Conservation (phyloP, 2,888 invertebrate species). For the Zelleria hepariella region DNA sequence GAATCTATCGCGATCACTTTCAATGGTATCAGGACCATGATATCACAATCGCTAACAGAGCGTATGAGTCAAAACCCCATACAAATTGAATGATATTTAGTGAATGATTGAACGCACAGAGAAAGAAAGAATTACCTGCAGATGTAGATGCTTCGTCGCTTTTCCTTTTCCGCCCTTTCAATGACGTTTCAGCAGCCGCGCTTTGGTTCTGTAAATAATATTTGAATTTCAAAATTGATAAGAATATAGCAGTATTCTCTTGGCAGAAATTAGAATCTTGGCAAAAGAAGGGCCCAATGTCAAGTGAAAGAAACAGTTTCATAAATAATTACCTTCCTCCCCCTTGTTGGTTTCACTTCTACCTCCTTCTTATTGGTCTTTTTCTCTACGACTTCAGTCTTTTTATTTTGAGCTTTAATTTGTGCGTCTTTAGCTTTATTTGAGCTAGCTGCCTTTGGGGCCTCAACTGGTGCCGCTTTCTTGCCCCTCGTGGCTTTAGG, state of each 20-base stretch:
- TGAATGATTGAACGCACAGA: too few relatives aligned
- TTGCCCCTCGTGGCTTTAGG: background rate
- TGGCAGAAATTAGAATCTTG: background rate
- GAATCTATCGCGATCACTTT: too few relatives aligned
- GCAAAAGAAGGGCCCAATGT: too few relatives aligned
- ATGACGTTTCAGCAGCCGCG: background rate
- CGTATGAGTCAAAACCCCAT: too few relatives aligned
- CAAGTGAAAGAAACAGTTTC: background rate
- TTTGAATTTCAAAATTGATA: background rate
- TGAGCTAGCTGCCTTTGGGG: background rate
- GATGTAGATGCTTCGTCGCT: constrained; percentile 7
- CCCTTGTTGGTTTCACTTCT: background rate
- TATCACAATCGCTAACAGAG: too few relatives aligned
- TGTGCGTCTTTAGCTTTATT: background rate
- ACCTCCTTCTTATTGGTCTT: background rate
- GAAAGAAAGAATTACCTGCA: too few relatives aligned
- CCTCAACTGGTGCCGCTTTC: background rate
- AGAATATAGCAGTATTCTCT: background rate
- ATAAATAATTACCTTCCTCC: background rate
- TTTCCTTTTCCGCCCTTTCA: constrained; percentile 20
- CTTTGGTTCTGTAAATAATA: background rate
- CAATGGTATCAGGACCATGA: too few relatives aligned
- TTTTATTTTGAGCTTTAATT: background rate
- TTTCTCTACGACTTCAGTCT: background rate
- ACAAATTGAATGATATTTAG: too few relatives aligned